phyloP scores from a whole-genome alignment of 2,797 vertebrate genomes.

The Peromyscus eremicus region DNA sequence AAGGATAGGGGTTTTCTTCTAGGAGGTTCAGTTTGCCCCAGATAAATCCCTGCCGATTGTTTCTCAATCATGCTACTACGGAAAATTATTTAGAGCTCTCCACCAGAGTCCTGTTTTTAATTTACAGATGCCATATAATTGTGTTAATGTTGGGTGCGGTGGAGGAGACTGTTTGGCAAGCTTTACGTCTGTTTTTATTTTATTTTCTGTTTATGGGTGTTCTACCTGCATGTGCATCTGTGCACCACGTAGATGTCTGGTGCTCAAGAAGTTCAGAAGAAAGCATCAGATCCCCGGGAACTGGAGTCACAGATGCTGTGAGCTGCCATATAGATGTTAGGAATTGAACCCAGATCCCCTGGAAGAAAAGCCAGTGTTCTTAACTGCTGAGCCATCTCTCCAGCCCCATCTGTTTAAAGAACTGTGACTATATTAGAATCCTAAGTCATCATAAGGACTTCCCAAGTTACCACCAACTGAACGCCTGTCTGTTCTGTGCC shows the following conservation, averaged over 20 bases:
- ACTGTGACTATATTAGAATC: not conserved
- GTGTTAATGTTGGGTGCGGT: not conserved
- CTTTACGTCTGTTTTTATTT: not conserved
- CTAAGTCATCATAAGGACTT: not conserved
- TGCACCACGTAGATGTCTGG: too few relatives aligned
- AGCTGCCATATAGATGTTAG: not conserved
- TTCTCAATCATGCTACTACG: not conserved
- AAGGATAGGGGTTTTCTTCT: not conserved
- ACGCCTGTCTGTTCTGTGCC: not conserved
- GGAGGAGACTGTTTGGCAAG: not conserved
- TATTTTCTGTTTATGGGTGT: not conserved
- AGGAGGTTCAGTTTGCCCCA: not conserved
- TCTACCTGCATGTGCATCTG: not conserved
- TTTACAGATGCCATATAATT: not conserved
- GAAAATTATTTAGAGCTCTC: constrained; percentile 5
- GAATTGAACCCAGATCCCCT: not conserved
- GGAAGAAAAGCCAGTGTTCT: not conserved
- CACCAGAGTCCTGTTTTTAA: not conserved
- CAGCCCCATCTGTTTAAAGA: too few relatives aligned
- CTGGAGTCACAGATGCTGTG: not conserved
- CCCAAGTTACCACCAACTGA: too few relatives aligned
- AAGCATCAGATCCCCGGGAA: not conserved
- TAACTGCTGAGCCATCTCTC: not conserved
- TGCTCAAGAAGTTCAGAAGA: too few relatives aligned
- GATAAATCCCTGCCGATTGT: not conserved